Base-by-base conservation (phyloP, 2,888 invertebrate species). In the Xestoiulus laeticollis region DNA sequence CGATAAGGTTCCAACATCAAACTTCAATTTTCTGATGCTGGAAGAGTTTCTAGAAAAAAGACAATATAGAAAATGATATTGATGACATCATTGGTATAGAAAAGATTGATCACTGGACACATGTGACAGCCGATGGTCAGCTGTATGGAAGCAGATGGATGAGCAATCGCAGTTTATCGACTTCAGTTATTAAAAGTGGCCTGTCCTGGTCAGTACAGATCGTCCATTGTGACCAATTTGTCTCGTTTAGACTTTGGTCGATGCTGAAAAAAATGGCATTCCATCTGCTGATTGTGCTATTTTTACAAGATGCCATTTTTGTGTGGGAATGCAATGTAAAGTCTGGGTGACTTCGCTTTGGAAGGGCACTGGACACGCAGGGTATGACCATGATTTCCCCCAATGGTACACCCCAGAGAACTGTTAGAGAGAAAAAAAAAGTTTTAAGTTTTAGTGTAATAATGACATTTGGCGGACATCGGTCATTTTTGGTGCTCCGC, bases 281-380 rank as follows among this genome's bases (percentile, higher is more conserved):
- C 78, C 78, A 78, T 78, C 78, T 78, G 78, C 78, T 78, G 78
- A 78, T 78, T 78, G 78, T 14, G 30, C 78, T 78, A 78, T 78
- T 78, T 78, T 78, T 48, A 14, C 19, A 30, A 1, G 38, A 38
- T 38, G 38, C 38, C 38, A 38, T 1, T 38, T 38, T 38, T 38
- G 38, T 38, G 38, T 38, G 38, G 22, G 59, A 68, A 68, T 68
- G 53, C n/a, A 53, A 2, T 53, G n/a, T 12, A 53, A 53, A 26
- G 68, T 26, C 26, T 4, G 22, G 78, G 78, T 78, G 78, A 78
- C 78, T 26, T 78, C 30, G 14, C 38, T 30, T 30, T 43, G 68
- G 6, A 10, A 78, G 30, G 78, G 30, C 30, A 14, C 78, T 78
- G 78, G 78, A 78, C 30, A 14, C 30, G 30, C 30, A 14, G 30